phyloP scores from a whole-genome alignment of 1,140 invertebrate genomes.

The Zophobas morio region DNA sequence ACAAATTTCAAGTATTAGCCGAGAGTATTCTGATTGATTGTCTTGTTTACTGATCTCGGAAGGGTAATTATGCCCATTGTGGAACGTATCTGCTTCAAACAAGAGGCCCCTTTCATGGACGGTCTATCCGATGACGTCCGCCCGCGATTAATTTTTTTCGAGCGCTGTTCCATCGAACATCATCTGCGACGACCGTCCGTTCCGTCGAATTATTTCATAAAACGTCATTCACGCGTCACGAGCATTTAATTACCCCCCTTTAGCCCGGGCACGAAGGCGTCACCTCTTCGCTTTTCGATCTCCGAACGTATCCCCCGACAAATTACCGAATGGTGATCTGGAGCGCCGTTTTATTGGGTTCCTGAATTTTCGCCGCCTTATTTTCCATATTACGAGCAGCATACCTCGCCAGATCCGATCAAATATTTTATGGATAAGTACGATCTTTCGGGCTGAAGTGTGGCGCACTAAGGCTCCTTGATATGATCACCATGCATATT shows the following conservation, averaged over 20 bases:
- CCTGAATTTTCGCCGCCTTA: conserved; percentile 42
- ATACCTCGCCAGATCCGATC: conserved; percentile 43
- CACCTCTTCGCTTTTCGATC: background rate
- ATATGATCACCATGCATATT: conserved; percentile 44
- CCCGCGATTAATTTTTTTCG: conserved; percentile 3
- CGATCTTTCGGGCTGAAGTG: conserved; percentile 29
- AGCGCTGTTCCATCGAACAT: background rate
- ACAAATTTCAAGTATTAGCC: conserved; percentile 24
- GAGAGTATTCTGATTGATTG: conserved; percentile 28
- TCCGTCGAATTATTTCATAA: conserved; percentile 31
- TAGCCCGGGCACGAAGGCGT: background rate
- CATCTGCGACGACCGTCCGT: conserved; percentile 14
- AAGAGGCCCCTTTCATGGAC: background rate
- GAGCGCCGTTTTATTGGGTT: conserved; percentile 30
- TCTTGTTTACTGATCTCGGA: conserved; percentile 33
- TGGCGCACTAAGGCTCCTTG: conserved; percentile 11
- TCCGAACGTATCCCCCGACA: conserved; percentile 10
- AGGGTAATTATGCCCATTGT: conserved; percentile 25
- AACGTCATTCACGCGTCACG: conserved; percentile 24
- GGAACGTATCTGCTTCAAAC: conserved; percentile 1
- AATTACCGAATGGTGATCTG: background rate
- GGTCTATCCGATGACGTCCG: background rate
- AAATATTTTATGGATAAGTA: conserved; percentile 44
- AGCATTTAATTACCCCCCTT: conserved; percentile 15
- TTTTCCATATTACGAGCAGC: conserved; percentile 46